Evolutionary conservation across 2,113 vertebrate species (phyloP).

Genomic region (Pungitius pungitius): DNA sequence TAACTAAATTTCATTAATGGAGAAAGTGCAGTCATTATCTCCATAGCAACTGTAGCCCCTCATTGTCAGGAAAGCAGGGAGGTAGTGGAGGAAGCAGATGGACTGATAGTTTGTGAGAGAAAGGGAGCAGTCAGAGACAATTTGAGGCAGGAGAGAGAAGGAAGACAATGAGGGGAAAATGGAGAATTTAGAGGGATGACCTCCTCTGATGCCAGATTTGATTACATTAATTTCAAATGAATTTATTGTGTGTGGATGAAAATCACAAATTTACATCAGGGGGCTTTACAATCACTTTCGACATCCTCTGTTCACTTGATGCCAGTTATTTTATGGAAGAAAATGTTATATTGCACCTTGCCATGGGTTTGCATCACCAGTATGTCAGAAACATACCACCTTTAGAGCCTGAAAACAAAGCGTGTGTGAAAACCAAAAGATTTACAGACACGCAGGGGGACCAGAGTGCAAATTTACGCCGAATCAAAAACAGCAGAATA

Average conservation of each 20-base stretch:
- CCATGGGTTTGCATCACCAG: conserved; percentile 18
- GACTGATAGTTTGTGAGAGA: conserved; percentile 31
- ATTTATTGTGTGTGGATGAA: no score
- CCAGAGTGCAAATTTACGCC: neutral
- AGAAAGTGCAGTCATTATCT: conserved; percentile 55
- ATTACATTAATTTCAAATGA: no score
- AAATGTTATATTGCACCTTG: conserved; percentile 9
- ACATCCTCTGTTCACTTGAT: conserved; percentile 30
- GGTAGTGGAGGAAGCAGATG: conserved; percentile 51
- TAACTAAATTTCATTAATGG: conserved; percentile 64
- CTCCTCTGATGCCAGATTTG: conserved; percentile 25
- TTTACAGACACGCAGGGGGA: conserved; percentile 6
- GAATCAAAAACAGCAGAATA: neutral
- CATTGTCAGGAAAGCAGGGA: conserved; percentile 32
- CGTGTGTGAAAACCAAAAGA: neutral
- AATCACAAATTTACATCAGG: no score
- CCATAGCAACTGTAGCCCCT: conserved; percentile 67
- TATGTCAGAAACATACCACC: conserved; percentile 3
- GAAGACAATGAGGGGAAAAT: neutral
- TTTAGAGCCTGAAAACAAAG: neutral
- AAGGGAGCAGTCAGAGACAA: neutral
- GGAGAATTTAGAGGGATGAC: conserved; percentile 14
- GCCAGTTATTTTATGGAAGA: conserved; percentile 38
- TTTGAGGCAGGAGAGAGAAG: neutral
- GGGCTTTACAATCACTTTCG: no score